Conservation (phyloP, 2,888 invertebrate species). For the Pandemis heparana region DNA sequence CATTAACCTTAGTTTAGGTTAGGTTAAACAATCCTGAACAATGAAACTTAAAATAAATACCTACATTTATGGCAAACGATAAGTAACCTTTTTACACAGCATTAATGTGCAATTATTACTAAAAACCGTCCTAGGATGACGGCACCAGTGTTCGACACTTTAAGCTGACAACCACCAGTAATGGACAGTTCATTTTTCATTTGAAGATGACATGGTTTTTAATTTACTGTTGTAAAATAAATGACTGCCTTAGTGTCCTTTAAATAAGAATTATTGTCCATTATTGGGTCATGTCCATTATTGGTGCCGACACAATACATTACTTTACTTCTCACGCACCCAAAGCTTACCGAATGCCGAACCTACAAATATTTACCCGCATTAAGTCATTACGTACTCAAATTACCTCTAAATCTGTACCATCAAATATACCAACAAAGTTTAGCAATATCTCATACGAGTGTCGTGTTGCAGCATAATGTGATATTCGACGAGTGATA, state of each 20-base stretch:
- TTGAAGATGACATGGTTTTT: no score
- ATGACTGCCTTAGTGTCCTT: no score
- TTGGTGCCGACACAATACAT: neutral
- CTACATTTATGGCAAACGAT: no score
- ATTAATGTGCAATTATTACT: neutral
- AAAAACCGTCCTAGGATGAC: neutral
- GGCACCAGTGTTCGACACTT: no score
- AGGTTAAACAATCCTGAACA: no score
- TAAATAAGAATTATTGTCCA: no score
- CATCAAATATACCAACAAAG: constrained; percentile 17
- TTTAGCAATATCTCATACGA: constrained; percentile 34
- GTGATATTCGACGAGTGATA: constrained; percentile 32
- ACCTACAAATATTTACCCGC: constrained; percentile 25
- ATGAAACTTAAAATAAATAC: no score
- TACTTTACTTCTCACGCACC: constrained; percentile 12
- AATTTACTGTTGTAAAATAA: no score
- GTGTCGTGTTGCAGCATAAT: constrained; percentile 39
- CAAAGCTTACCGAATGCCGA: constrained; percentile 20
- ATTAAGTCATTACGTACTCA: constrained; percentile 27
- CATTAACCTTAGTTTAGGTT: no score
- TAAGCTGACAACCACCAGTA: no score
- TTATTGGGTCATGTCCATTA: no score
- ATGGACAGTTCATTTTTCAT: no score
- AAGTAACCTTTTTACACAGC: neutral
- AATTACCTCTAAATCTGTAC: constrained; percentile 33